Evolutionary conservation across 2,888 invertebrate genomes (phyloP).

Genomic region (Eulithis prunata): DNA sequence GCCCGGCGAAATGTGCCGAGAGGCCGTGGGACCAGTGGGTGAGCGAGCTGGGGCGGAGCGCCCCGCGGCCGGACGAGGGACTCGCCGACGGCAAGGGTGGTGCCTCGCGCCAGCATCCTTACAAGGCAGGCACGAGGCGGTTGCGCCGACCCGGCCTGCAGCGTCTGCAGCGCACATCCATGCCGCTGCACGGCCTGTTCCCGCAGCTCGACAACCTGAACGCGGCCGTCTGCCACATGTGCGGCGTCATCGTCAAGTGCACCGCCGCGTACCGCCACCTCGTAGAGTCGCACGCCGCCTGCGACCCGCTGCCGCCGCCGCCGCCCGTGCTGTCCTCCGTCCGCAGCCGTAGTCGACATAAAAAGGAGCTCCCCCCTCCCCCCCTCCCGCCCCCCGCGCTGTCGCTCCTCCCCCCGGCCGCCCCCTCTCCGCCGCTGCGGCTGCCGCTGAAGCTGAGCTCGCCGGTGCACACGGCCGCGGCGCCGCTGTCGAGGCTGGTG

Average conservation of each 20-base stretch:
- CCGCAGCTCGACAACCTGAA: constrained; percentile 91
- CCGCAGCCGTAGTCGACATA: constrained; percentile 68
- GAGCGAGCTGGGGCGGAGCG: constrained; percentile 77
- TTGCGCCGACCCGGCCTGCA: constrained; percentile 78
- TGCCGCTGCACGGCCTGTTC: constrained; percentile 90
- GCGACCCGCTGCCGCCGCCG: constrained; percentile 74
- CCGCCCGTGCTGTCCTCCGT: constrained; percentile 64
- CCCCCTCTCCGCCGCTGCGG: constrained; percentile 62
- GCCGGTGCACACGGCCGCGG: constrained; percentile 66
- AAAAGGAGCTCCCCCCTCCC: constrained; percentile 68
- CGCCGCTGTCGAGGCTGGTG: constrained; percentile 72
- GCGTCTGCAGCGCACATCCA: constrained; percentile 84
- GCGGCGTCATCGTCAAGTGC: constrained; percentile 90
- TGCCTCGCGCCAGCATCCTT: constrained; percentile 64
- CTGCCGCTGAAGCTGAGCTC: constrained; percentile 67
- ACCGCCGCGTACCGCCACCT: constrained; percentile 91
- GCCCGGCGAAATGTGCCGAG: constrained; percentile 79
- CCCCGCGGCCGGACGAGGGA: constrained; percentile 72
- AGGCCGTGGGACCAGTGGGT: constrained; percentile 82
- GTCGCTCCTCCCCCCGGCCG: constrained; percentile 56
- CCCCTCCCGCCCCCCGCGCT: constrained; percentile 32
- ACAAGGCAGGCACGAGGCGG: constrained; percentile 61
- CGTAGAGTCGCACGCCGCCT: constrained; percentile 80
- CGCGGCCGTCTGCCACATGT: constrained; percentile 91
- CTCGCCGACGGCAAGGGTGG: constrained; percentile 63